A percentile compares a stretch with the other conserved stretches of the same genome.
phyloP scores from a whole-genome alignment of 2,797 vertebrate species.

The Coranthus polyacanthus region DNA sequence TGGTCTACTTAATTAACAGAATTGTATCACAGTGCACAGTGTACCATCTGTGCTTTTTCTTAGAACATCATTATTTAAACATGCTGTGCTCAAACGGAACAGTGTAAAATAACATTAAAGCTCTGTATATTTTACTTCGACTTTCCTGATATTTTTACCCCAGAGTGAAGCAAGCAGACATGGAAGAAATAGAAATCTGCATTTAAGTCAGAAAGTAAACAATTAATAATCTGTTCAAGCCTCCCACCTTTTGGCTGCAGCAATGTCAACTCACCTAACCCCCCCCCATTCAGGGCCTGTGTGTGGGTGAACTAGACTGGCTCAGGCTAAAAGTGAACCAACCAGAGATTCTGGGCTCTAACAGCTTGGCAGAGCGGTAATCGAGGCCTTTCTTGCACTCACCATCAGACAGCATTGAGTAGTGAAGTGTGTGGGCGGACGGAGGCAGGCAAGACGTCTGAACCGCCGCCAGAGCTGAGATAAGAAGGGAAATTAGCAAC shows the following conservation, averaged over 20 bases:
- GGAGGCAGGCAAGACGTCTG: conserved; percentile 44
- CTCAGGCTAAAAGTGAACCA: conserved; percentile 48
- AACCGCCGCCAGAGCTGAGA: conserved; percentile 39
- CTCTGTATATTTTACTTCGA: conserved; percentile 2
- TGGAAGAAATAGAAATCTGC: conserved; percentile 31
- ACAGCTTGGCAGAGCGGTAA: conserved; percentile 68
- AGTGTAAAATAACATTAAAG: neutral
- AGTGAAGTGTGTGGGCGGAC: conserved; percentile 62
- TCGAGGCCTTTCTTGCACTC: conserved; percentile 50
- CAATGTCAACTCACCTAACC: conserved; percentile 33
- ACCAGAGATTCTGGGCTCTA: conserved; percentile 48
- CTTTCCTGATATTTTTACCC: conserved; percentile 27
- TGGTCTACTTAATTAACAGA: no score
- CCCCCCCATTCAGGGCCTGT: conserved; percentile 20
- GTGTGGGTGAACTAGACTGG: conserved; percentile 58
- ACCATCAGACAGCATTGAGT: conserved; percentile 53
- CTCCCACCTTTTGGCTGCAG: conserved; percentile 40
- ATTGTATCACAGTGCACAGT: no score
- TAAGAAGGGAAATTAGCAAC: conserved; percentile 63
- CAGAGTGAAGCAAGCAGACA: conserved; percentile 36
- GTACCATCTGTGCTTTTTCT: no score
- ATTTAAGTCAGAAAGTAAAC: conserved; percentile 46
- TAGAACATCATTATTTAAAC: no score
- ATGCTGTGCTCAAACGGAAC: no score
- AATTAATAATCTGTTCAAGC: conserved; percentile 39